Evolutionary conservation across 2,113 vertebrate genomes (phyloP).

Genomic region (Hystrix cristata): DNA sequence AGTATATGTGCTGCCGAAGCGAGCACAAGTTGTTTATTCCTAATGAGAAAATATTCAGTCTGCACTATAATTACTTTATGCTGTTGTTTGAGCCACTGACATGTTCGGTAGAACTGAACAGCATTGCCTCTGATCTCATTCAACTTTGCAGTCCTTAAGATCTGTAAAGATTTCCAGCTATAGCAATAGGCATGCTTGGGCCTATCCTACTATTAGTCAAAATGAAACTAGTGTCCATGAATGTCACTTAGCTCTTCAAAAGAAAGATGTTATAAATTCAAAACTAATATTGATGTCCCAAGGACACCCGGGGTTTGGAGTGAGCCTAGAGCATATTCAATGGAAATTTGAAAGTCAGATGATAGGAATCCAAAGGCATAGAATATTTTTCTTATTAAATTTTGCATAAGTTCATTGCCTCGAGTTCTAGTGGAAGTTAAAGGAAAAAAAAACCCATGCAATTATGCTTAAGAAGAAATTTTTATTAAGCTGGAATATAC

Average conservation of each 20-base stretch:
- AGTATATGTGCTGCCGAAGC: too few species aligned
- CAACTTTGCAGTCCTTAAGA: not conserved
- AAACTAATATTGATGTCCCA: not conserved
- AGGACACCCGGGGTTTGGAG: not conserved
- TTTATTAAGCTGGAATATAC: not conserved
- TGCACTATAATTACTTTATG: not conserved
- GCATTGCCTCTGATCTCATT: not conserved
- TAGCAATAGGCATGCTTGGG: not conserved
- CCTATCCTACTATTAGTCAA: not conserved
- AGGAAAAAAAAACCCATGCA: not conserved
- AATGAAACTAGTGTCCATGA: conserved; percentile 9
- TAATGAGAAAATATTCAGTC: not conserved
- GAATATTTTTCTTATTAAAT: conserved; percentile 51
- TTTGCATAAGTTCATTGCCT: not conserved
- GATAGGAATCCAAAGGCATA: not conserved
- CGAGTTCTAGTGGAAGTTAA: conserved; percentile 33
- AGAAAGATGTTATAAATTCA: conserved; percentile 14
- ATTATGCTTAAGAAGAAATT: not conserved
- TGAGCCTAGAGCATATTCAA: not conserved
- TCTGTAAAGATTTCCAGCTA: not conserved
- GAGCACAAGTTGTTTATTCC: not conserved
- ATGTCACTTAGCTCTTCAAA: conserved; percentile 21
- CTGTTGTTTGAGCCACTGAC: not conserved
- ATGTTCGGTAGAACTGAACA: not conserved
- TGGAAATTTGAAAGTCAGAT: not conserved